phyloP scores from a whole-genome alignment of 1,140 invertebrate genomes.

The Drosophila nigromelanica region DNA sequence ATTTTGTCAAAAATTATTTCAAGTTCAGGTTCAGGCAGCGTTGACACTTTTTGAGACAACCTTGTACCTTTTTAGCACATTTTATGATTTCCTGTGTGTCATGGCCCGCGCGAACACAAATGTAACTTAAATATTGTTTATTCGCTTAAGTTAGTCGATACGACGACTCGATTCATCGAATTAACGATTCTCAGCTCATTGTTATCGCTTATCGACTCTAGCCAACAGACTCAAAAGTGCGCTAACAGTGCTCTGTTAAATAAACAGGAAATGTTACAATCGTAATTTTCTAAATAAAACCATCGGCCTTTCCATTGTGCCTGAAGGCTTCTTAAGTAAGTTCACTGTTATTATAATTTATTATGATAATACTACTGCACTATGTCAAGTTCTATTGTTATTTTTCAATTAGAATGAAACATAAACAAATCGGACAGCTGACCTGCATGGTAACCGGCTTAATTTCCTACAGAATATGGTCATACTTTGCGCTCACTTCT shows the following conservation, averaged over 20 bases:
- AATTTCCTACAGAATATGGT: neutral
- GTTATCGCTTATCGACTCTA: constrained; percentile 3
- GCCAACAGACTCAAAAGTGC: constrained; percentile 1
- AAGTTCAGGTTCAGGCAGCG: constrained; percentile 48
- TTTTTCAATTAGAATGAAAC: neutral
- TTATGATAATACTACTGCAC: neutral
- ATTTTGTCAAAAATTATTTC: constrained; percentile 38
- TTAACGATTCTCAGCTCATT: neutral
- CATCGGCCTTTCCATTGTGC: neutral
- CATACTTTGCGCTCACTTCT: neutral
- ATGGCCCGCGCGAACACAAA: constrained; percentile 29
- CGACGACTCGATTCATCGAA: constrained; percentile 14
- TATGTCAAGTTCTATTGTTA: neutral
- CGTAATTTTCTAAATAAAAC: neutral
- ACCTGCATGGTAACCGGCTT: neutral
- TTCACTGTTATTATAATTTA: neutral
- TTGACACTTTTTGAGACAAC: constrained; percentile 29
- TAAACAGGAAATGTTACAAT: neutral
- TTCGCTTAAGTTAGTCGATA: constrained; percentile 31
- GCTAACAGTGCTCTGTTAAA: constrained; percentile 19
- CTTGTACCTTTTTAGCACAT: constrained; percentile 40
- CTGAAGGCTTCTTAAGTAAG: neutral
- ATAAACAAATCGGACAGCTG: constrained; percentile 1
- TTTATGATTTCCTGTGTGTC: constrained; percentile 19
- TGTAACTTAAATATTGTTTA: constrained; percentile 39